Percentiles rank a stretch among this genome's conserved stretches.
Evolutionary conservation across 2,888 invertebrate genomes (phyloP).

Genomic region (Barypeithes pellucidus): DNA sequence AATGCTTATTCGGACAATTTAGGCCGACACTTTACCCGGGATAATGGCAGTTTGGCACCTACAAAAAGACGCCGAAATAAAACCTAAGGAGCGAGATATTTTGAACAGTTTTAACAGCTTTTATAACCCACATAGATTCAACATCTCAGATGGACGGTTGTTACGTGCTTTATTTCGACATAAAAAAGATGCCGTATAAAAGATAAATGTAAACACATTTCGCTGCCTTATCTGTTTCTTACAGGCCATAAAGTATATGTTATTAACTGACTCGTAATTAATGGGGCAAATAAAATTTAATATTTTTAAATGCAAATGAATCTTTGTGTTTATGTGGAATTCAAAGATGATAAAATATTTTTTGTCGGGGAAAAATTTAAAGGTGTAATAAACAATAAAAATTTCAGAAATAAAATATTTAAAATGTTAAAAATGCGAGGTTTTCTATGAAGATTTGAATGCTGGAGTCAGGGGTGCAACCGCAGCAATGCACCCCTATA

Average conservation of each 20-base stretch:
- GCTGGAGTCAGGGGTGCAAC: no score
- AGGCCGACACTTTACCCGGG: neutral
- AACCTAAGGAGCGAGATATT: constrained; percentile 14
- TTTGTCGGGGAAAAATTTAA: no score
- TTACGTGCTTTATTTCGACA: constrained; percentile 34
- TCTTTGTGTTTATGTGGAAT: neutral
- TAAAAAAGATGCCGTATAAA: constrained; percentile 39
- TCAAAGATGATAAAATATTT: no score
- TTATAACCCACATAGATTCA: constrained; percentile 32
- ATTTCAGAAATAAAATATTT: no score
- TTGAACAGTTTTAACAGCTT: constrained; percentile 23
- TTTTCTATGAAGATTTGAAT: no score
- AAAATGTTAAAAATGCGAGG: no score
- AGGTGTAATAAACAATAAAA: no score
- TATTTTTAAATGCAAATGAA: constrained; percentile 10
- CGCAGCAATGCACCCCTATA: no score
- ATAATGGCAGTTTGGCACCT: constrained; percentile 5
- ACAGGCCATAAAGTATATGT: constrained; percentile 38
- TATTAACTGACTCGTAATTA: constrained; percentile 41
- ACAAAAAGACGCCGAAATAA: constrained; percentile 15
- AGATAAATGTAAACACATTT: constrained; percentile 40
- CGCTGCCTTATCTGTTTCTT: constrained; percentile 36
- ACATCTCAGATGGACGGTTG: constrained; percentile 33
- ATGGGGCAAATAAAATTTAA: constrained; percentile 29
- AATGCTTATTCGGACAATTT: neutral